phyloP scores from a whole-genome alignment of 2,797 vertebrate species.

The Megalops cyprinoides region DNA sequence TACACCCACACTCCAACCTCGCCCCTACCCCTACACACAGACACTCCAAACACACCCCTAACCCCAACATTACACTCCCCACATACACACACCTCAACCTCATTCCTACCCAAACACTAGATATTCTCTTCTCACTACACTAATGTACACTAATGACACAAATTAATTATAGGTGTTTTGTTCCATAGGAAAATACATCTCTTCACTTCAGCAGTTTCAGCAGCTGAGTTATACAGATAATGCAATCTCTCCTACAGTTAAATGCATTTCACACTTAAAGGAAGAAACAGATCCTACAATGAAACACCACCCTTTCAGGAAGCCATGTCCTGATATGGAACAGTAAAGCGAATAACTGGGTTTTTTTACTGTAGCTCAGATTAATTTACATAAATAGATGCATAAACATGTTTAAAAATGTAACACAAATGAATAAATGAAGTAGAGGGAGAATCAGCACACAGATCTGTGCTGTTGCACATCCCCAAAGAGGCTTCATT shows the following conservation, averaged over 20 bases:
- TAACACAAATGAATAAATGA: conserved; percentile 8
- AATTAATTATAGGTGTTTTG: neutral
- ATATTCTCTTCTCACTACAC: too few relatives aligned
- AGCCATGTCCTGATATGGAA: neutral
- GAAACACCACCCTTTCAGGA: neutral
- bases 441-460: neutral
- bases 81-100: too few relatives aligned
- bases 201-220: neutral
- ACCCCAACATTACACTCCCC: too few relatives aligned
- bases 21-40: too few relatives aligned
- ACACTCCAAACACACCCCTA: too few relatives aligned
- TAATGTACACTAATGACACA: neutral
- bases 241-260: neutral
- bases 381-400: neutral
- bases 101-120: too few relatives aligned
- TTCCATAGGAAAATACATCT: neutral
- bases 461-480: neutral
- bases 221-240: neutral
- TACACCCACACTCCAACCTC: too few relatives aligned
- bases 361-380: neutral
- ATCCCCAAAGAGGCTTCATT: neutral
- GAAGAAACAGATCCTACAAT: neutral
- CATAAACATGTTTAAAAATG: conserved; percentile 8
- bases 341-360: neutral
- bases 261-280: neutral